phyloP scores from a whole-genome alignment of 2,113 vertebrate genomes.

The Garra rufa region DNA sequence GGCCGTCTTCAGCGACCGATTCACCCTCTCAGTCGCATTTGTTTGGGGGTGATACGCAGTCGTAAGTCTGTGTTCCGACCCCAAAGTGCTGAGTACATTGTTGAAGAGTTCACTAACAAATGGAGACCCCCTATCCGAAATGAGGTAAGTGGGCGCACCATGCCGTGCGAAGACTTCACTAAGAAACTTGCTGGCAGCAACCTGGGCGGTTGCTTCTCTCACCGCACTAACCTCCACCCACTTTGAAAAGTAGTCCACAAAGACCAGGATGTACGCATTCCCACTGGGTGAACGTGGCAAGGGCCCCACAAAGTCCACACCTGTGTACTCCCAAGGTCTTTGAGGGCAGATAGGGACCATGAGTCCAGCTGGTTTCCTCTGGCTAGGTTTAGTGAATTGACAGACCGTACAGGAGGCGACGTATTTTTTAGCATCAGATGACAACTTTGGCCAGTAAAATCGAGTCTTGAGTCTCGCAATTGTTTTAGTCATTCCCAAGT shows the following conservation, averaged over 20 bases:
- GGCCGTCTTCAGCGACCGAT: not conserved
- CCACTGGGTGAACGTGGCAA: no score
- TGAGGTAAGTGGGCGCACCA: not conserved
- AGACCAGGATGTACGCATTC: not conserved
- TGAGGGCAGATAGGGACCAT: no score
- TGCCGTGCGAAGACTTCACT: not conserved
- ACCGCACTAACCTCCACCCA: not conserved
- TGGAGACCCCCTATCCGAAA: not conserved
- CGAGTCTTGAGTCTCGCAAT: not conserved
- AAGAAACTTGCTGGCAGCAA: no score
- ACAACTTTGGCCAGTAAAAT: not conserved
- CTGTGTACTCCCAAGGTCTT: no score
- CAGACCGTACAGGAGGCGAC: no score
- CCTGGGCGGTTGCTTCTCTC: not conserved
- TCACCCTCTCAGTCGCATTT: not conserved
- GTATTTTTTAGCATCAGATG: no score
- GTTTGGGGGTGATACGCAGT: no score
- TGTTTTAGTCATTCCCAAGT: not conserved
- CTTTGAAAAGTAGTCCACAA: not conserved
- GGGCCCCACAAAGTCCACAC: no score
- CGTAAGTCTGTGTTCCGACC: not conserved
- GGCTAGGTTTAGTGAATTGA: no score
- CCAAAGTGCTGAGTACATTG: not conserved
- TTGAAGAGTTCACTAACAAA: not conserved
- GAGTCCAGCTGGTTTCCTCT: no score